Conservation (phyloP, 2,113 vertebrate species). For the Psophia crepitans region DNA sequence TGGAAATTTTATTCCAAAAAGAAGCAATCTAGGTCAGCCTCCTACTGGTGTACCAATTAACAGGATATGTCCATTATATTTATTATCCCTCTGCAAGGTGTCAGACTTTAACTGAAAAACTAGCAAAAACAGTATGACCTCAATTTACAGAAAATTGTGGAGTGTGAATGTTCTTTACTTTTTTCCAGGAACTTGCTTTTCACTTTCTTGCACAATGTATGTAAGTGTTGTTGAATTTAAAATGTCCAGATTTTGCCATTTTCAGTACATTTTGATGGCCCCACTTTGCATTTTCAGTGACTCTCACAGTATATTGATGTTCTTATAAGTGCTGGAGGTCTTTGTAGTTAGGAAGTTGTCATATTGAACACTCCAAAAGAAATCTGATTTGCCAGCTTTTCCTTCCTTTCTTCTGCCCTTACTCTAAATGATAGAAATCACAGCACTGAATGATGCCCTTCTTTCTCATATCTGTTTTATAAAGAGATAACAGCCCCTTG, state of each 20-base stretch:
- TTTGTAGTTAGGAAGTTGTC: background rate
- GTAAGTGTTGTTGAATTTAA: background rate
- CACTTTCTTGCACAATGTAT: background rate
- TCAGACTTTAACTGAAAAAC: conserved; percentile 12
- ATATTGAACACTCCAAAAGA: background rate
- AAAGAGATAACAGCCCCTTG: background rate
- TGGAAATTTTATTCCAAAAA: conserved; percentile 32
- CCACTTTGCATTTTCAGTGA: background rate
- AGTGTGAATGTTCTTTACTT: background rate
- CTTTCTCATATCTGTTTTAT: background rate
- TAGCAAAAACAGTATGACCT: background rate
- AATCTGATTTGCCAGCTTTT: background rate
- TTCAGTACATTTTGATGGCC: background rate
- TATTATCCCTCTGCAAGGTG: conserved; percentile 21
- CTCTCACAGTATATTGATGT: background rate
- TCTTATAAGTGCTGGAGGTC: background rate
- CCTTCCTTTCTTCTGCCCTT: background rate
- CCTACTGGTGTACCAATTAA: conserved; percentile 38
- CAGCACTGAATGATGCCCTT: background rate
- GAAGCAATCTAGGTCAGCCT: conserved; percentile 26
- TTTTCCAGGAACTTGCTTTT: background rate
- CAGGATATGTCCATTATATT: conserved; percentile 12
- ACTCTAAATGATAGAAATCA: background rate
- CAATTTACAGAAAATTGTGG: background rate
- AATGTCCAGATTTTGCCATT: background rate